These are phyloP conservation scores for Brachypodius melanocephalos DNA, from an alignment of 2,113 vertebrate genomes.

Conservation along the genomic window DNA sequence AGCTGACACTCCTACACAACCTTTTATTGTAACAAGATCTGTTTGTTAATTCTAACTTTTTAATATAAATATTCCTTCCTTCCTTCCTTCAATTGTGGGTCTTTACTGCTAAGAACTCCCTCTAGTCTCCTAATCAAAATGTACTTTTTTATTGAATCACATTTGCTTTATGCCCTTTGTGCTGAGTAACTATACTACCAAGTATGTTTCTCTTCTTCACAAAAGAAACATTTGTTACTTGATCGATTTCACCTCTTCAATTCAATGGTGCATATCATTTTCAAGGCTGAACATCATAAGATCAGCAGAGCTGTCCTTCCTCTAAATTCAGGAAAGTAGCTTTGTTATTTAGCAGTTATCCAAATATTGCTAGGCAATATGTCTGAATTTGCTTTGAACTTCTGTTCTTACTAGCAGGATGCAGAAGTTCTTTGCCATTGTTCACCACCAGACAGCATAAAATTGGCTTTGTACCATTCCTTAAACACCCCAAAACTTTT, in stretches of 20 bases:
- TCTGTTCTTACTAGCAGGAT: neutral
- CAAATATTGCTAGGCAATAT: neutral
- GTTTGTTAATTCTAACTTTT: neutral
- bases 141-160: neutral
- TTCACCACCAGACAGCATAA: neutral
- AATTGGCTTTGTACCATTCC: neutral
- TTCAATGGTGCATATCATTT: neutral
- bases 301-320: neutral
- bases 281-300: neutral
- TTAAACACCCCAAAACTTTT: neutral
- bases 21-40: neutral
- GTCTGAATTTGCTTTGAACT: neutral
- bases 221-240: neutral
- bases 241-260: neutral
- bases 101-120: neutral
- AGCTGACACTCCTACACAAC: neutral
- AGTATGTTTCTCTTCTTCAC: neutral
- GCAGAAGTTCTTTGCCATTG: neutral
- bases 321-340: neutral
- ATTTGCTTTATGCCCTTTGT: neutral
- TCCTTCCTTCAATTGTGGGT: slow-evolving; percentile 2
- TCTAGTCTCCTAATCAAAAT: neutral
- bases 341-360: neutral
- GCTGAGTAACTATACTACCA: neutral
- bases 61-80: neutral